Percentiles rank a stretch among this genome's conserved stretches.
Conservation (phyloP, 2,113 vertebrate genomes). For the Phaethornis superciliosus region DNA sequence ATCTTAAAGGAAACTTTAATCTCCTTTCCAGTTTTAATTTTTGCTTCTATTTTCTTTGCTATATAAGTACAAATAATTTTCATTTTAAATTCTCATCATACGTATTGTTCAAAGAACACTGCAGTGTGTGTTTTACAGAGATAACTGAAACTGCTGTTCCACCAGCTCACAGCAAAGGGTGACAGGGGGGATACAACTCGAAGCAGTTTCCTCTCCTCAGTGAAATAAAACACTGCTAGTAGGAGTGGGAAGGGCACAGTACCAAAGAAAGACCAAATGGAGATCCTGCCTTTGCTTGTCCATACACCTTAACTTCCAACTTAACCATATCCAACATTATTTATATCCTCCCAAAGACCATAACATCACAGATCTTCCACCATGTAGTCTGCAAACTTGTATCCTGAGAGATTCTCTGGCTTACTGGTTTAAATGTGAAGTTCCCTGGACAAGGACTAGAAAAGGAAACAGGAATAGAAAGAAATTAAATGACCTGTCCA, state of each 20-base stretch:
- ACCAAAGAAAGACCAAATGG: not conserved
- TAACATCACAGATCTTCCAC: not conserved
- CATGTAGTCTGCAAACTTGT: not conserved
- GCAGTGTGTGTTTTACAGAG: not conserved
- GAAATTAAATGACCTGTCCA: not conserved
- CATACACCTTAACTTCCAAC: not conserved
- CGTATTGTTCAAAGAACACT: not conserved
- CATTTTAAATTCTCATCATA: not conserved
- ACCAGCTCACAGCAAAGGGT: not conserved
- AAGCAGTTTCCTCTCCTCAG: not conserved
- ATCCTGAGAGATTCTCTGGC: not conserved
- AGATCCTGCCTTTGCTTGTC: not conserved
- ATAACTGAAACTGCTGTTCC: not conserved
- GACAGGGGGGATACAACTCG: not conserved
- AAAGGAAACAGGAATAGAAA: not conserved
- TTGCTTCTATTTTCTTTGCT: not conserved
- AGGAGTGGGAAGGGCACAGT: not conserved
- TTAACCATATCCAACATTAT: not conserved
- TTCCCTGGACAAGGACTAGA: not conserved
- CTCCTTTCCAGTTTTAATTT: not conserved
- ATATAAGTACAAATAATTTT: not conserved
- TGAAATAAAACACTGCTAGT: accelerated
- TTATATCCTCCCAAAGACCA: not conserved
- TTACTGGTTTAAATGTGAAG: not conserved
- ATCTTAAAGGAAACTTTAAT: not conserved